Base-by-base conservation (phyloP, 2,888 invertebrate genomes). In the Muschampia plurimacula region DNA sequence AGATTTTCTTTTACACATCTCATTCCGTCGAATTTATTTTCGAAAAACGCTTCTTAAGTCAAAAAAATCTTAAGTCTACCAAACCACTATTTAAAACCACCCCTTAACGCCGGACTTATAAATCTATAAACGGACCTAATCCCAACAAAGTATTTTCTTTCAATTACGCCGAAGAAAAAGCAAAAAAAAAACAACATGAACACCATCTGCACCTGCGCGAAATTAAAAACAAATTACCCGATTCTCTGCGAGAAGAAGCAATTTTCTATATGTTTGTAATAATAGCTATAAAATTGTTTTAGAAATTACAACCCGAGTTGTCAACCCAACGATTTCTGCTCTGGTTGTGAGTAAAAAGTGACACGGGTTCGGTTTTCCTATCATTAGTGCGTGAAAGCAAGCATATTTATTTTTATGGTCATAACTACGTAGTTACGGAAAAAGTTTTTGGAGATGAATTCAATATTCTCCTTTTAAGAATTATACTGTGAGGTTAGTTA, bases 201-300 rank as follows among this genome's bases (percentile, higher is more conserved):
- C 72, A 55, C 67, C 57, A 68, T 68, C 46, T 72, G 72, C 57
- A 68, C 57, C 64, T 57, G 67, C 36, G 67, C 46, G 49, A 66
- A 66, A 66, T 66, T 72, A 72, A 68, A 72, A 72, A 39, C 36
- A 59, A 57, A 72, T 72, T 67, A 72, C 55, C 57, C 64, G 57
- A 67, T 72, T 72, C 57, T 39, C 39, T 36, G 63, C 32, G 36
- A 63, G 57, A 60, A 67, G 36, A 49, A 67, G 28, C 15, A 62
- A 72, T 62, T 64, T 72, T 67, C 62, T 63, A 8, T 15, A 36
- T 59, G 55, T 10, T 60, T 66, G 52, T 52, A 52, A 55, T 62
- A 60, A 28, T 32, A 66, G 57, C 13, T 36, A 28, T 15, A 32
- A 67, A 72, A 72, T 67, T 32, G 52, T 67, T 67, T 67, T 72